Evolutionary conservation across 2,888 invertebrate species (phyloP), one percentile per base, ranked within the genome.

Genomic region (Aquatica leii): DNA sequence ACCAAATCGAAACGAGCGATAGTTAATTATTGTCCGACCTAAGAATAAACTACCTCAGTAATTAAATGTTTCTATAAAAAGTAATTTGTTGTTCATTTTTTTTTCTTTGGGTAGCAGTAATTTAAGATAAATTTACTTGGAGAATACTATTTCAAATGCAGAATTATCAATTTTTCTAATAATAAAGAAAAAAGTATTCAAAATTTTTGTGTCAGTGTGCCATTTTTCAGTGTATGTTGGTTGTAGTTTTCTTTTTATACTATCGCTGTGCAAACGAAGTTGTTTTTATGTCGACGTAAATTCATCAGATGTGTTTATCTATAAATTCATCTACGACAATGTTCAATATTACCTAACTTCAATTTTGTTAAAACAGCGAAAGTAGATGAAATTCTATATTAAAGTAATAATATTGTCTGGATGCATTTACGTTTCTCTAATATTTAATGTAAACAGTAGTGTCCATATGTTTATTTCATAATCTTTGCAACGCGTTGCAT

Each of bases 41-140:
- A 81, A 81, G 82, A 79, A 78, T 76, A 79, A 81, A 81, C 82
- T 82, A 82, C 82, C 82, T 82, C 82, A 82, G 79, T 82, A 80
- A 81, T 81, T 81, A 78, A 63, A 80, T 81, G 80, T 81, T 80
- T 80, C 79, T 80, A 80, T 80, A 67, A 69, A 73, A 71, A 71
- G 67, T 77, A 77, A 75, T 78, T 80, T 78, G 81, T 80, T 81
- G 79, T 81, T 80, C 79, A 80, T 78, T 78, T 81, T 80, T 81
- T 79, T 76, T 73, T 79, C 46, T 78, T 69, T 66, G 68, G 68
- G 69, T 67, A 69, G 64, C 77, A 77, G 77, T 76, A 78, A 77
- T 69, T 56, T 59, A 64, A 66, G 69, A 68, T 67, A 74, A 71
- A 69, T 68, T 75, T 76, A 66, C 61, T 74, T 72, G 75, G 76